Conservation (phyloP, 2,113 vertebrate species). For the Panthera uncia region DNA sequence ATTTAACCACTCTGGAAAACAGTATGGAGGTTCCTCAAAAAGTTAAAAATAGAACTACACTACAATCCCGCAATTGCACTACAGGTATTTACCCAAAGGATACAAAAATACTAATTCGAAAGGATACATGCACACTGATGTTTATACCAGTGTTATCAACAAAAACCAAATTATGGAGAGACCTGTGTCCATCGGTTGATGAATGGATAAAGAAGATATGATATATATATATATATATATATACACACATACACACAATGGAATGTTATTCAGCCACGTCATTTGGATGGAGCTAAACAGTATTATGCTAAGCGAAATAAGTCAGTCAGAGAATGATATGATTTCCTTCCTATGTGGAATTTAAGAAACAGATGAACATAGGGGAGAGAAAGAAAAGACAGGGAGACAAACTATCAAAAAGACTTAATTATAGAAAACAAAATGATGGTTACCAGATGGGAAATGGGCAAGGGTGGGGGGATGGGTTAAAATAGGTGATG, state of each 20-base stretch:
- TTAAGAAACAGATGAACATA: not conserved
- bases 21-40: not conserved
- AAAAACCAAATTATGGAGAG: not conserved
- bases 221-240: not conserved
- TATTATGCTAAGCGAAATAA: not conserved
- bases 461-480: not conserved
- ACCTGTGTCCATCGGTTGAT: not conserved
- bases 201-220: not conserved
- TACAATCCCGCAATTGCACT: not conserved
- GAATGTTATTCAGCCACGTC: not conserved
- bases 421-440: not conserved
- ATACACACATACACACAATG: not conserved
- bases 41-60: not conserved
- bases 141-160: not conserved
- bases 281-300: not conserved
- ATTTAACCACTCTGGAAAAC: not conserved
- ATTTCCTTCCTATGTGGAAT: not conserved
- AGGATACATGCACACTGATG: not conserved
- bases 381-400: not conserved
- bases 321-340: not conserved
- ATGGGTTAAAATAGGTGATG: not conserved
- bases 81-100: not conserved
- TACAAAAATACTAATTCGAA: not conserved
- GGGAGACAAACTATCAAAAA: not conserved
- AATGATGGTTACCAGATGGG: not conserved